Evolutionary conservation across 1,140 invertebrate species (phyloP).

Genomic region (Globodera ellingtonae): DNA sequence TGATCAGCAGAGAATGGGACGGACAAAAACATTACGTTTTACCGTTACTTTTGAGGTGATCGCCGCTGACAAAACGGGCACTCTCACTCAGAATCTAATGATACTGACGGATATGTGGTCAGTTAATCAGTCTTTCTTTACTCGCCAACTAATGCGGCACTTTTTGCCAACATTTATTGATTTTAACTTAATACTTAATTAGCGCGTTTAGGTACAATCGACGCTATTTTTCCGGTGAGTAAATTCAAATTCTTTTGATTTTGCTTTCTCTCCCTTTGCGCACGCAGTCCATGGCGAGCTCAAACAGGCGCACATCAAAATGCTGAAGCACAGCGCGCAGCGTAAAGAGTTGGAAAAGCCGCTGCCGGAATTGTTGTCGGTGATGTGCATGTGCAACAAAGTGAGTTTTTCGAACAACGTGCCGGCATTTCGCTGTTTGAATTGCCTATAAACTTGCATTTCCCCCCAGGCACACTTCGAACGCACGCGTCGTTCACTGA

Average conservation of each 20-base stretch:
- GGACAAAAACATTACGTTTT: background rate
- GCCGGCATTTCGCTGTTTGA: background rate
- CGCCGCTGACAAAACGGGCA: slow-evolving; percentile 98
- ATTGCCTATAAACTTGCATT: background rate
- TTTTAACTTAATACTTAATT: no score
- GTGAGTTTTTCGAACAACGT: slow-evolving; percentile 45
- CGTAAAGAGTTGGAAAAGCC: slow-evolving; percentile 54
- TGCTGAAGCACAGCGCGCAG: slow-evolving; percentile 41
- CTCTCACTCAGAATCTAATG: slow-evolving; percentile 98
- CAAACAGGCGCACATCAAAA: slow-evolving; percentile 41
- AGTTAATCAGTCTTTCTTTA: background rate
- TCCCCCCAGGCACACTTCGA: slow-evolving; percentile 20
- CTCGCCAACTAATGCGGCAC: no score
- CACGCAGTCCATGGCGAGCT: slow-evolving; percentile 50
- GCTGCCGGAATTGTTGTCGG: slow-evolving; percentile 58
- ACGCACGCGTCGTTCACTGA: slow-evolving; percentile 35
- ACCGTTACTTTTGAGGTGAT: slow-evolving; percentile 72
- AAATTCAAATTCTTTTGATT: slow-evolving; percentile 19
- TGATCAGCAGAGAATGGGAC: background rate
- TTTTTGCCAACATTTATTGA: no score
- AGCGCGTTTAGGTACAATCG: slow-evolving; percentile 42
- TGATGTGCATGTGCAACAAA: slow-evolving; percentile 63
- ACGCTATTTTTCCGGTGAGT: slow-evolving; percentile 44
- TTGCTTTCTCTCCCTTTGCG: slow-evolving; percentile 13
- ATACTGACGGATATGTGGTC: slow-evolving; percentile 78